Evolutionary conservation across 2,888 invertebrate genomes (phyloP), one percentile per base, ranked within the genome.

Genomic region (Eupithecia centaureata): DNA sequence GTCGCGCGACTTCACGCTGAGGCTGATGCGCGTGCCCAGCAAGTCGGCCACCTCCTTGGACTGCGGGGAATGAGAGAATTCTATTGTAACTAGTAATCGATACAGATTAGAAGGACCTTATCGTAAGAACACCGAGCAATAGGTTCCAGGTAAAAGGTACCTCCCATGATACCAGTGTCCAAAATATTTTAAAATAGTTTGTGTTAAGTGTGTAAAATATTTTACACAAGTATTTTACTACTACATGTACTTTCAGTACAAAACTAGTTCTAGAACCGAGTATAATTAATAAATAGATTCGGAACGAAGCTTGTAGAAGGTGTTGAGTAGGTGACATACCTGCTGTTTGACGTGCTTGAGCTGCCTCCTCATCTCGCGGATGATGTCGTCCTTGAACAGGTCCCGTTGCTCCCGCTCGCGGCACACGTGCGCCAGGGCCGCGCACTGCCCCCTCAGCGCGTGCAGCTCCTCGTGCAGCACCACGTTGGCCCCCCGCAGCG

Each of bases 331-430:
- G 4, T 18, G 7, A 7, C 25, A 3, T 51, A 68, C 65, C 69
- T 70, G 61, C 10, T 60, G 61, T 51, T 67, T 65, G 15, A 63
- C 65, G 25, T 63, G 63, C 38, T 68, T 63, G 58, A 95, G 89
- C 84, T 95, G 95, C 54, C 94, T 88, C 2, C 95, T 83, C 91
- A 96, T 91, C 85, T 95, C 95, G 67, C 94, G 94, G 67, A 96
- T 95, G 77, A 96, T 94, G 70, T 95, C 95, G 76, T 95, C 95
- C 80, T 94, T 94, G 87, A 95, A 95, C 72, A 92, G 92, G 22
- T 94, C 93, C 74, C 94, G 92, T 81, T 94, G 88, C 62, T 91
- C 91, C 18, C 94, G 91, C 71, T 93, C 92, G 66, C 90, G 89
- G 77, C 93, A 92, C 80, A 94, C 92, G 76, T 95, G 94, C 80